A percentile compares a stretch with the other conserved stretches of the same genome.
These are phyloP conservation scores for Etheostoma spectabile DNA, from an alignment of 2,113 vertebrate species.

Conservation along the genomic window DNA sequence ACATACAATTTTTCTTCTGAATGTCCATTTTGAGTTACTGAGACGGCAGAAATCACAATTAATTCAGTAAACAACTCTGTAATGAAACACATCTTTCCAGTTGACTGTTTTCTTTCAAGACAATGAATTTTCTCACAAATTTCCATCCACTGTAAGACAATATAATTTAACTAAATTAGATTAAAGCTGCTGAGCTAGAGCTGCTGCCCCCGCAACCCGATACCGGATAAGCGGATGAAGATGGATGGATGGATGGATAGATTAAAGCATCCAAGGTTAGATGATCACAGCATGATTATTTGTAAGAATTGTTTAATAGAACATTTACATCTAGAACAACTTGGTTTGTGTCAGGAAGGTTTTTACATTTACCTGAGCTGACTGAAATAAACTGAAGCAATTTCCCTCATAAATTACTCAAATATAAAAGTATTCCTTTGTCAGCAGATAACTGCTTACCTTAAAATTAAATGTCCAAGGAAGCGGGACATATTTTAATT, in stretches of 20 bases:
- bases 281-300: neutral
- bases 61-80: too few species aligned
- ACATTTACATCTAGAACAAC: neutral
- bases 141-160: neutral
- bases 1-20: slow-evolving; percentile 11
- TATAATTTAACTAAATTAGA: neutral
- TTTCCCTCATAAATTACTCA: neutral
- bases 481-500: neutral
- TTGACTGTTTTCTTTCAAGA: neutral
- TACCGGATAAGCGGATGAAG: too few species aligned
- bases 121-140: neutral
- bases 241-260: too few species aligned
- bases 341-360: neutral
- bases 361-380: neutral
- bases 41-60: too few species aligned
- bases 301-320: neutral
- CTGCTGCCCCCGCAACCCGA: too few species aligned
- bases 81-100: neutral
- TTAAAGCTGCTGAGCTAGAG: too few species aligned
- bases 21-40: neutral
- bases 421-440: neutral
- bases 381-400: neutral
- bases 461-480: neutral
- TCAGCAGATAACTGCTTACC: neutral
- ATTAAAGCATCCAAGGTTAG: neutral